Evolutionary conservation across 2,888 invertebrate species (phyloP), one percentile per base, ranked within the genome.

Genomic region (Lottia scabra): DNA sequence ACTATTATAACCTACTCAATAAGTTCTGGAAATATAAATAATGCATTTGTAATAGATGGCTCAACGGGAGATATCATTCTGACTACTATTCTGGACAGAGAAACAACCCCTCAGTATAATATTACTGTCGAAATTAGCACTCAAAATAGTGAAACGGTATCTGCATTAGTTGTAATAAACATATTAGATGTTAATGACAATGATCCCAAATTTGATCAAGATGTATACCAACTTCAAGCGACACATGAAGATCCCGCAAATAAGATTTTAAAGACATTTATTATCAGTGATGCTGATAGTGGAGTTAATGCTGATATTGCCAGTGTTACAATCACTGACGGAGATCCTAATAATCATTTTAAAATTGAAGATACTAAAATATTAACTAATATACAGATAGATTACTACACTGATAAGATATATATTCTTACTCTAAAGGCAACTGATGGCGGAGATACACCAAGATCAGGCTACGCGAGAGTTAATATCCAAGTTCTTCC

Each of bases 171-270:
- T 1, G 73, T 77, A 1, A 93, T 98, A 80, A 93, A 94, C 84
- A 92, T 98, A 70, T 94, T 95, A 84, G 98, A 98, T 89, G 94
- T 96, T 63, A 98, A 98, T 90, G 98, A 85, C 63, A 79, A 82
- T 63, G 71, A 75, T 8, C 83, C 84, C 95, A 89, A 95, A 94
- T 97, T 97, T 88, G 93, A 94, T 38, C 91, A 94, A 87, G 78
- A 78, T 16, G 77, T 84, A 13, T 88, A 87, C 71, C 75, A 76
- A 26, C 95, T 95, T 56, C 94, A 95, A 85, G 93, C 96, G n/a
- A 93, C 95, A 8, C 97, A 98, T 90, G 96, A 97, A 89, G 92
- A 96, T 15, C 96, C 96, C 0, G 90, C 92, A 5, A 96, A 96
- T 73, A 94, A 95, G 71, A 94, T 96, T 1, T 93, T 97, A 1